Evolutionary conservation across 2,888 invertebrate genomes (phyloP).

Genomic region (Pegoplata infirma): DNA sequence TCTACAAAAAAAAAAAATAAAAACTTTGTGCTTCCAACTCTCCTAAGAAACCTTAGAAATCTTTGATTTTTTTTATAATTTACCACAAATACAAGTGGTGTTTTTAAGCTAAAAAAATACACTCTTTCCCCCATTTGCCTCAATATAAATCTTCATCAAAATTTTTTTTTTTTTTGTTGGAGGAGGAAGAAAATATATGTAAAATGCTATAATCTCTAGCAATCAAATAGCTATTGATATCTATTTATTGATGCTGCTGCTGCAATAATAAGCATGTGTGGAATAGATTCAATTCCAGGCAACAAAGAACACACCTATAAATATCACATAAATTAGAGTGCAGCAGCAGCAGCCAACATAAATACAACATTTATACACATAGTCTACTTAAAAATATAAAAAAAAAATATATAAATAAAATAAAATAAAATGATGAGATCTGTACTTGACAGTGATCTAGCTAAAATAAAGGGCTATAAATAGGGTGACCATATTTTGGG

Average conservation of each 20-base stretch:
- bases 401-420: background rate
- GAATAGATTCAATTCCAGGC: conserved; percentile 2
- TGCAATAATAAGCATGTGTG: background rate
- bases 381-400: background rate
- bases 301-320: conserved; percentile 60
- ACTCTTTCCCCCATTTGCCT: conserved; percentile 35
- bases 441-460: conserved; percentile 6
- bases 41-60: conserved; percentile 58
- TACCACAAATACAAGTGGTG: conserved; percentile 8
- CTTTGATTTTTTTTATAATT: background rate
- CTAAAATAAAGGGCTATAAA: background rate
- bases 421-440: background rate
- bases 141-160: conserved; percentile 47
- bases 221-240: conserved; percentile 61
- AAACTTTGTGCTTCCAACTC: conserved; percentile 30
- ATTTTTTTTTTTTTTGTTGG: background rate
- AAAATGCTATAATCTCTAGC: conserved; percentile 44
- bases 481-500: background rate
- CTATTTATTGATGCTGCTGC: conserved; percentile 15
- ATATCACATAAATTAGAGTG: conserved; percentile 46
- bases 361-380: background rate
- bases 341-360: conserved; percentile 6
- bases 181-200: background rate
- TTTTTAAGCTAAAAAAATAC: background rate
- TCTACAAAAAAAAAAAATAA: background rate